A percentile compares a stretch with the other conserved stretches of the same genome.
phyloP scores from a whole-genome alignment of 2,888 invertebrate genomes.

The Trichacis sp. region DNA sequence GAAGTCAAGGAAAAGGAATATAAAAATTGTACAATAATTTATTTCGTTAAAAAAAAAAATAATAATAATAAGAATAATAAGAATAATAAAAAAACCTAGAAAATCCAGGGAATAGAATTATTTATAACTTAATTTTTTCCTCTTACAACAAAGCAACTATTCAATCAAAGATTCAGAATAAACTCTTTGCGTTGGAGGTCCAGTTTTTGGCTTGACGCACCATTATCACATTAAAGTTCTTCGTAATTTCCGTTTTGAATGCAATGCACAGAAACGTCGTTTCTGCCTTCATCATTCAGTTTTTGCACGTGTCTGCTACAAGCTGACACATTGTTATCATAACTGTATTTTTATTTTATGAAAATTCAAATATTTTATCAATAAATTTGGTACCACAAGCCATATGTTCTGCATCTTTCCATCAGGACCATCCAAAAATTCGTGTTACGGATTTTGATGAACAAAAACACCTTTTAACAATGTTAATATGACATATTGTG shows the following conservation, averaged over 20 bases:
- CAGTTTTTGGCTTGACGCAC: conserved; percentile 76
- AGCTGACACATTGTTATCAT: no score
- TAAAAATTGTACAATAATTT: no score
- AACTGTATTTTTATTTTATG: no score
- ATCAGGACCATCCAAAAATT: conserved; percentile 78
- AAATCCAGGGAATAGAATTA: no score
- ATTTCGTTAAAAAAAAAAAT: no score
- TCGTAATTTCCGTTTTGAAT: conserved; percentile 77
- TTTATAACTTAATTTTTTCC: no score
- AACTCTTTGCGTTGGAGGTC: conserved; percentile 71
- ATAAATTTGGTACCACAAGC: conserved; percentile 73
- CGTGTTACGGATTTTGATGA: conserved; percentile 73
- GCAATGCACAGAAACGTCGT: conserved; percentile 75
- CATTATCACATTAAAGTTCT: conserved; percentile 78
- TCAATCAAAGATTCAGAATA: conserved; percentile 73
- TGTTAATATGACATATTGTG: no score
- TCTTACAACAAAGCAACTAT: conserved; percentile 77
- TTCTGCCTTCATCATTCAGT: conserved; percentile 67
- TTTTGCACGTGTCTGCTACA: conserved; percentile 75
- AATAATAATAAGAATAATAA: no score
- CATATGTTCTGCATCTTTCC: conserved; percentile 73
- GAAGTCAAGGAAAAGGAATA: no score
- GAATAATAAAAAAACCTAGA: no score
- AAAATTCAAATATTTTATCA: no score
- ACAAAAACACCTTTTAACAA: conserved; percentile 82